Percentiles rank a stretch among this genome's conserved stretches.
phyloP scores from a whole-genome alignment of 2,797 vertebrate species.

The Chanos chanos region DNA sequence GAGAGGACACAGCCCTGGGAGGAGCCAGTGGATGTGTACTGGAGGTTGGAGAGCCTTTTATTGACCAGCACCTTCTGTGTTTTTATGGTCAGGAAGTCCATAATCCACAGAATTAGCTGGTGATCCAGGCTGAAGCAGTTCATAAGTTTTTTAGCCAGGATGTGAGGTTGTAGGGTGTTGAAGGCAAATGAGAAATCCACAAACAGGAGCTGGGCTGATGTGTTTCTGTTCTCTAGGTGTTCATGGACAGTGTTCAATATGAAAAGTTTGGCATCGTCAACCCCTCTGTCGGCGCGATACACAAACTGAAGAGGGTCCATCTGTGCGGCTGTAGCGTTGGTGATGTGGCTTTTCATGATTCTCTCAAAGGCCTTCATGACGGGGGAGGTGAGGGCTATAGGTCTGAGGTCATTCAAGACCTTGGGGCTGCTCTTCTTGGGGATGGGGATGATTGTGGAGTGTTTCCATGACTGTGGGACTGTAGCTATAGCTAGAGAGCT shows the following conservation, averaged over 20 bases:
- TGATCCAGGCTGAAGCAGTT: conserved; percentile 4
- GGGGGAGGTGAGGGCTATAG: conserved; percentile 19
- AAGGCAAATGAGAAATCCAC: conserved; percentile 17
- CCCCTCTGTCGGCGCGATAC: not conserved
- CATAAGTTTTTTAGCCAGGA: conserved; percentile 14
- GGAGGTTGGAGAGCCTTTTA: too few species aligned
- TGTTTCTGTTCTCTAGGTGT: conserved; percentile 18
- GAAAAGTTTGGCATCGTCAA: not conserved
- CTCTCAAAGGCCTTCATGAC: conserved; percentile 22
- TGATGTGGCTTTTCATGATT: conserved; percentile 17
- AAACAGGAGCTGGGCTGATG: conserved; percentile 24
- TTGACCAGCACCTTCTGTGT: too few species aligned
- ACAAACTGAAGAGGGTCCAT: conserved; percentile 22
- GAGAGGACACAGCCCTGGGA: too few species aligned
- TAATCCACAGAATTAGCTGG: conserved; percentile 16
- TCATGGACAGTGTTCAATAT: too few species aligned
- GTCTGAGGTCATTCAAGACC: conserved; percentile 10
- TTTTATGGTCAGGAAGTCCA: conserved; percentile 23
- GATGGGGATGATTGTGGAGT: conserved; percentile 11
- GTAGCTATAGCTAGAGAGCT: not conserved
- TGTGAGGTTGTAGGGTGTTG: conserved; percentile 25
- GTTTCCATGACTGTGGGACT: conserved; percentile 4
- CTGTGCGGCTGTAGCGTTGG: not conserved
- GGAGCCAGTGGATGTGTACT: too few species aligned
- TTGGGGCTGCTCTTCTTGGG: conserved; percentile 7